phyloP scores from a whole-genome alignment of 2,113 vertebrate genomes.

The Conger conger region DNA sequence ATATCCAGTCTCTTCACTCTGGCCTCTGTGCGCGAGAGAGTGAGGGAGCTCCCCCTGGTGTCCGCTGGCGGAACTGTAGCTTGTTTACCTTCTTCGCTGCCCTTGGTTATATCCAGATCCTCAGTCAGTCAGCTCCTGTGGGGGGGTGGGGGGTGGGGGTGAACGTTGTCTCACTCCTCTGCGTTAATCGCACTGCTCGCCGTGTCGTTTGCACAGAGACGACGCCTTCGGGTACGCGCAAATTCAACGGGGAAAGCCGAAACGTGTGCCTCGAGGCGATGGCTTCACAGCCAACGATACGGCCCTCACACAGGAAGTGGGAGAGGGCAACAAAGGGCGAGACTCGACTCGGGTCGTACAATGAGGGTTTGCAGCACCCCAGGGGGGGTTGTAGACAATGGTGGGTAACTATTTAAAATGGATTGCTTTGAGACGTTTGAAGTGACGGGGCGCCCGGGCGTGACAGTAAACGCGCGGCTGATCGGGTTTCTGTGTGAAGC shows the following conservation, averaged over 20 bases:
- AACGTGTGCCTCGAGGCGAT: not conserved
- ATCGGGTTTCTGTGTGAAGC: not conserved
- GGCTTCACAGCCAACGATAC: not conserved
- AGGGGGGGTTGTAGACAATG: not conserved
- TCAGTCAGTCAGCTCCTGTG: too few relatives aligned
- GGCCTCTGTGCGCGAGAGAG: too few relatives aligned
- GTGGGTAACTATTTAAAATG: not conserved
- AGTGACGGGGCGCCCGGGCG: too few relatives aligned
- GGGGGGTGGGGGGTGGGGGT: too few relatives aligned
- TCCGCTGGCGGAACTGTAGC: not conserved
- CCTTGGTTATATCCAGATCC: not conserved
- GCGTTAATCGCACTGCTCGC: not conserved
- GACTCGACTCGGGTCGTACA: not conserved
- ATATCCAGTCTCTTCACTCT: not conserved
- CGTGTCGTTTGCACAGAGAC: not conserved
- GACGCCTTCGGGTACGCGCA: not conserved
- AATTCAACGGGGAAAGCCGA: not conserved
- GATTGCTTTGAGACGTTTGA: not conserved
- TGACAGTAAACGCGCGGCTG: not conserved
- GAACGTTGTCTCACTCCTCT: not conserved
- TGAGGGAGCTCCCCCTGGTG: constrained; percentile 9
- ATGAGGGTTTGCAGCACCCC: not conserved
- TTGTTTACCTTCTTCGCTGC: not conserved
- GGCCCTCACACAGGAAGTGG: not conserved
- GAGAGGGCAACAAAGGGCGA: not conserved